Percentiles rank a stretch among this genome's conserved stretches.
phyloP scores from a whole-genome alignment of 2,113 vertebrate genomes.

The Hyperoodon ampullatus region DNA sequence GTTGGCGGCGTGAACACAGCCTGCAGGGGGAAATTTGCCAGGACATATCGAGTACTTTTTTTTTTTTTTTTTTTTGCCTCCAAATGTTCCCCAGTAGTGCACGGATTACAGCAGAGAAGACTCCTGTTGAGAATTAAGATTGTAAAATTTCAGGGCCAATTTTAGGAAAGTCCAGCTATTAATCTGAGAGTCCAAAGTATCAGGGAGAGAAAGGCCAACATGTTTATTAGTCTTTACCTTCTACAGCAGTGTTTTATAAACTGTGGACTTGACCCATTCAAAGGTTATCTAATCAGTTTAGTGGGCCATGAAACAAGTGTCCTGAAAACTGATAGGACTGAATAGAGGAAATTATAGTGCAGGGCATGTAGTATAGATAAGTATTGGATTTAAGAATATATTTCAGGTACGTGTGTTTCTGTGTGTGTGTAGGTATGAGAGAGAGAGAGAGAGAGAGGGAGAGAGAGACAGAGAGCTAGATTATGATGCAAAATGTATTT shows the following conservation, averaged over 20 bases:
- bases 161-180: background rate
- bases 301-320: background rate
- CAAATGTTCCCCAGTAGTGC: background rate
- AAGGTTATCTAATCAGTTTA: constrained; percentile 17
- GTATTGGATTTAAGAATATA: background rate
- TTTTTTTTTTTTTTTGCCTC: background rate
- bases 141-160: background rate
- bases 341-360: background rate
- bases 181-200: background rate
- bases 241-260: background rate
- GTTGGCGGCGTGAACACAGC: too few relatives aligned
- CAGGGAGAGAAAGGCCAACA: background rate
- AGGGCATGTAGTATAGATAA: background rate
- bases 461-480: background rate
- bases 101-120: background rate
- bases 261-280: background rate
- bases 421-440: background rate
- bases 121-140: background rate
- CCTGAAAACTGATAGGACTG: background rate
- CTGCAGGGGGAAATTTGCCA: background rate
- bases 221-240: background rate
- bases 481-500: background rate
- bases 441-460: background rate
- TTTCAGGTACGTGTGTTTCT: background rate
- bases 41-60: background rate